These are phyloP conservation scores for Ectemnius lituratus DNA, from an alignment of 2,888 invertebrate species.

Conservation along the genomic window DNA sequence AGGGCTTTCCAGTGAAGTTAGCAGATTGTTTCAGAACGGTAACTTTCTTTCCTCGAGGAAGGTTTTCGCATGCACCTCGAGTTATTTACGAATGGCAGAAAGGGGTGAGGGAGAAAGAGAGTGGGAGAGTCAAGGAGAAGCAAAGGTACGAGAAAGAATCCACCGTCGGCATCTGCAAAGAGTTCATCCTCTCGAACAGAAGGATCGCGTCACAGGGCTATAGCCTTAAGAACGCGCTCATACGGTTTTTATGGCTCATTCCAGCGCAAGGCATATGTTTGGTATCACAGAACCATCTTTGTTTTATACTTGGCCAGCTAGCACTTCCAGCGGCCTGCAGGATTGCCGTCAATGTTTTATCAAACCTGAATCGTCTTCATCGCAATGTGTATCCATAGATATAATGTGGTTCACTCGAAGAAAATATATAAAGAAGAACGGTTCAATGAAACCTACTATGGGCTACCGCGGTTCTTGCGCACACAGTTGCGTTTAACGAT, in stretches of 20 bases:
- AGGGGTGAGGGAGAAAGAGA: not conserved
- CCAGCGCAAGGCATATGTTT: slow-evolving; percentile 53
- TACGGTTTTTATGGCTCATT: slow-evolving; percentile 63
- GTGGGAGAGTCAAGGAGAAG: not conserved
- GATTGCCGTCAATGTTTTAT: slow-evolving; percentile 34
- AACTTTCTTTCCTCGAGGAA: not conserved
- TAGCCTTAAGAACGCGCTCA: slow-evolving; percentile 57
- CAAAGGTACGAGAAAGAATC: not conserved
- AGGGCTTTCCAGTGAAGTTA: slow-evolving; percentile 1
- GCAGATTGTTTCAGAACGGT: not conserved
- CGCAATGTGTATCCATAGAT: too few species aligned
- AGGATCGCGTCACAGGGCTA: slow-evolving; percentile 58
- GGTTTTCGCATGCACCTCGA: not conserved
- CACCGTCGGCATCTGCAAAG: slow-evolving; percentile 64
- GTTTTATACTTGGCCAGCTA: slow-evolving; percentile 57
- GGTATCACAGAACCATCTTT: slow-evolving; percentile 62
- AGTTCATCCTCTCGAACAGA: slow-evolving; percentile 65
- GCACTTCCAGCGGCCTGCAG: slow-evolving; percentile 24
- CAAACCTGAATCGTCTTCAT: slow-evolving; percentile 14
- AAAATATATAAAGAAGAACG: not conserved
- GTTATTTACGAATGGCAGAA: slow-evolving; percentile 3
- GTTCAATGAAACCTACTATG: not conserved
- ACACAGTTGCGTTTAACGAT: too few species aligned
- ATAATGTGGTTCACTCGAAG: not conserved
- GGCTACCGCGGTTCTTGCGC: not conserved